Percentiles rank a stretch among this genome's conserved stretches.
Evolutionary conservation across 2,797 vertebrate species (phyloP).

Genomic region (Argyrosomus regius): DNA sequence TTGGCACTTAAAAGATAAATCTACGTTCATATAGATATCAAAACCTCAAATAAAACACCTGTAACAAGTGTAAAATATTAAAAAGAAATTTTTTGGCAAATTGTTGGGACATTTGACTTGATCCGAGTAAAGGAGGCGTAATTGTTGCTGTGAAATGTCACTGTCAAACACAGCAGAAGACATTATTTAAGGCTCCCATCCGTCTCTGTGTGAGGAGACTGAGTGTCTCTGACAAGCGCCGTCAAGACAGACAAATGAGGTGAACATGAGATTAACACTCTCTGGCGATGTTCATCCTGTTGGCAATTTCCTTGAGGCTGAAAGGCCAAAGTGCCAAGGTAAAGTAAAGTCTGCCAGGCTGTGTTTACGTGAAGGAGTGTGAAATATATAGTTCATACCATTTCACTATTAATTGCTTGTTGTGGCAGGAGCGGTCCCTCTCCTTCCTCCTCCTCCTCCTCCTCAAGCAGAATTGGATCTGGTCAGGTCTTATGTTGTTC

Average conservation of each 20-base stretch:
- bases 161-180: background rate
- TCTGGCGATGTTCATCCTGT: constrained; percentile 18
- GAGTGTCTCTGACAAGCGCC: constrained; percentile 16
- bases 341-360: constrained; percentile 42
- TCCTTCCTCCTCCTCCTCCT: constrained; percentile 45
- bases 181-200: background rate
- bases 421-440: constrained; percentile 53
- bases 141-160: background rate
- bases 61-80: no score
- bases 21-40: no score
- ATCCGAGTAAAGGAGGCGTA: background rate
- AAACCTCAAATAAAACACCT: no score
- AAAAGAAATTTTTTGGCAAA: no score
- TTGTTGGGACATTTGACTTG: no score
- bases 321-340: constrained; percentile 34
- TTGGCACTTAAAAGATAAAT: no score
- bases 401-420: constrained; percentile 33
- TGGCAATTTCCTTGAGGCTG: constrained; percentile 6
- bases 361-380: constrained; percentile 47
- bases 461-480: constrained; percentile 40
- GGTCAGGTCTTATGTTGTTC: constrained; percentile 70
- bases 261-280: constrained; percentile 45
- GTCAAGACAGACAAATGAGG: constrained; percentile 53
- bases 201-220: constrained; percentile 11
- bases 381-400: constrained; percentile 23